Base-by-base conservation (phyloP, 2,113 vertebrate species). In the Cygnus atratus region DNA sequence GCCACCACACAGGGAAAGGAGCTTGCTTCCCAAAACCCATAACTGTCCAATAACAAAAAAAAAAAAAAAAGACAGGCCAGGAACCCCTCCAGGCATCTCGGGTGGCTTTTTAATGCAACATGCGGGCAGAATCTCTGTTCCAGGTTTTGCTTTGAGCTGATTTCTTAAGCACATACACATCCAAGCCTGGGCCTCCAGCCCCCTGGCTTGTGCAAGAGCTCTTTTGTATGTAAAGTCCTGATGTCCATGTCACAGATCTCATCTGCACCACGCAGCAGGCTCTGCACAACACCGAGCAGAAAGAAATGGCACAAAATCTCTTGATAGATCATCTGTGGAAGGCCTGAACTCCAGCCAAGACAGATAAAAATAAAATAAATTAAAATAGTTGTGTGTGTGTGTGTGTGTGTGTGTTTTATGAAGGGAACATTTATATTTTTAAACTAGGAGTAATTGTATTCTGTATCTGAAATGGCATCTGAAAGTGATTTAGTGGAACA, bases 401-500 rank as follows among this genome's bases (percentile, higher is more conserved):
- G 82, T 90, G 79, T 93, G 58, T 93, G 70, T 48, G 87, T 91
- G 75, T 87, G 79, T 92, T 94, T 97, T 97, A 93, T 89, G 77
- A 98, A 98, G 97, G 93, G 97, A 98, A 97, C 98, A 98, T 97
- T 97, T 98, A 98, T 99, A 98, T 99, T 98, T 98, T 98, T 98
- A 99, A 98, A 98, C 97, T 98, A 98, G 98, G 98, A 99, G 98
- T 98, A 99, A 99, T 99, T 98, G 98, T 97, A 97, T 98, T 98
- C 97, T 98, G 97, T 98, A 98, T 98, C 97, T 98, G 96, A 98
- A 97, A 97, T 97, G 96, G 97, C 99, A 99, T 99, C 99, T 99
- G 99, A 99, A 99, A 99, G 98, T 98, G 98, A 99, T 99, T 99
- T 99, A 97, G 96, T 96, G 97, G 97, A 99, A 98, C 98, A 98